Evolutionary conservation across 2,113 vertebrate genomes (phyloP), one percentile per base, ranked within the genome.

Genomic region (Gadus chalcogrammus): DNA sequence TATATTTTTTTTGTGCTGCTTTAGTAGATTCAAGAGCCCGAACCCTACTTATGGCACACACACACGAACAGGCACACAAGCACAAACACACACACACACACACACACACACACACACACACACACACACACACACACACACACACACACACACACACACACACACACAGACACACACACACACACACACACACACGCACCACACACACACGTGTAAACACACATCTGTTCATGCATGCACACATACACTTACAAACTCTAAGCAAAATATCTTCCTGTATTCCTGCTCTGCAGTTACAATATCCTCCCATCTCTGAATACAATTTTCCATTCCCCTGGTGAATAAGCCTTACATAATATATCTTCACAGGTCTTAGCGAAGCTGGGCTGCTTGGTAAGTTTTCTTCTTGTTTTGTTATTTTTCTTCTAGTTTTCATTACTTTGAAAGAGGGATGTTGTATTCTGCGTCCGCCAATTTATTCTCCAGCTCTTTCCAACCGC

Each of bases 351-450:
- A 48, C 55, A 27, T 67, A 53, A 38, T 66, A 28, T 69, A 13
- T 65, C 18, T 68, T 31, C 58, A 61, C 48, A 66, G 70, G 67
- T 67, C 13, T 71, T 15, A 60, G 22, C 28, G 31, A 59, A 67
- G 13, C 18, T 58, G 15, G 38, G 24, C 35, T 15, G 60, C 61
- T 66, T 68, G 65, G 72, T 65, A 60, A 71, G 55, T 68, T 71
- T 20, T 61, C 55, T 61, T 52, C 55, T 70, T 65, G 31, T 75
- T 67, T 22, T 35, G 31, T 35, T 35, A 35, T 5, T 67, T 35
- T 27, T 13, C 18, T 64, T 20, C 18, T 67, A 5, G 7, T 58
- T 68, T 66, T 66, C 42, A 24, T 61, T 42, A 42, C n/a, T n/a
- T 38, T n/a, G 16, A n/a, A 67, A 42, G 18, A 61, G 31, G 20